phyloP scores from a whole-genome alignment of 2,797 vertebrate species.

The Sebastes steindachneri region DNA sequence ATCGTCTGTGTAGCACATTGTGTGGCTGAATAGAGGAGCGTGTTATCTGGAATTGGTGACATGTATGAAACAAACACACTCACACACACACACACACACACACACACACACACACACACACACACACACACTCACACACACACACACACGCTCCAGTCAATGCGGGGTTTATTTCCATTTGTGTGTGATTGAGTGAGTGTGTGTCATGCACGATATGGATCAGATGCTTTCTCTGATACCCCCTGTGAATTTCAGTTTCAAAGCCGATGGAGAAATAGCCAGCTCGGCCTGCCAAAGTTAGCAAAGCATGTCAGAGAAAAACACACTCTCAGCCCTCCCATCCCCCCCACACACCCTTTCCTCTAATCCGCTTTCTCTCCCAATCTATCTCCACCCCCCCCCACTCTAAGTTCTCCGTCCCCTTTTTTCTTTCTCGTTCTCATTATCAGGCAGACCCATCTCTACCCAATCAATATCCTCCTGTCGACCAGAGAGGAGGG shows the following conservation, averaged over 20 bases:
- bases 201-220: slow-evolving; percentile 57
- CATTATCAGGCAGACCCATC: slow-evolving; percentile 73
- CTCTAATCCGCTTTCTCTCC: slow-evolving; percentile 65
- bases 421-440: slow-evolving; percentile 48
- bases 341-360: background rate
- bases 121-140: background rate
- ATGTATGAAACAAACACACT: background rate
- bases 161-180: slow-evolving; percentile 46
- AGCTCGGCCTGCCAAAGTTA: slow-evolving; percentile 58
- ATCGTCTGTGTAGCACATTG: slow-evolving; percentile 3
- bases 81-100: too few relatives aligned
- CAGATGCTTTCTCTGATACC: slow-evolving; percentile 64
- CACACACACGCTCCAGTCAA: slow-evolving; percentile 1
- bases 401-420: slow-evolving; percentile 14
- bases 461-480: slow-evolving; percentile 71
- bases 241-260: slow-evolving; percentile 58
- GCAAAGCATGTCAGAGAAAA: slow-evolving; percentile 63
- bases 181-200: slow-evolving; percentile 17
- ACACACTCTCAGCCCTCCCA: slow-evolving; percentile 22
- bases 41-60: slow-evolving; percentile 29
- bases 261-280: slow-evolving; percentile 64
- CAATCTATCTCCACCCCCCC: slow-evolving; percentile 47
- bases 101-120: background rate
- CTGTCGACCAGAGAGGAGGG: slow-evolving; percentile 53
- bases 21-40: background rate